Evolutionary conservation across 2,888 invertebrate species (phyloP), one percentile per base, ranked within the genome.

Genomic region (Eurytoma californica): DNA sequence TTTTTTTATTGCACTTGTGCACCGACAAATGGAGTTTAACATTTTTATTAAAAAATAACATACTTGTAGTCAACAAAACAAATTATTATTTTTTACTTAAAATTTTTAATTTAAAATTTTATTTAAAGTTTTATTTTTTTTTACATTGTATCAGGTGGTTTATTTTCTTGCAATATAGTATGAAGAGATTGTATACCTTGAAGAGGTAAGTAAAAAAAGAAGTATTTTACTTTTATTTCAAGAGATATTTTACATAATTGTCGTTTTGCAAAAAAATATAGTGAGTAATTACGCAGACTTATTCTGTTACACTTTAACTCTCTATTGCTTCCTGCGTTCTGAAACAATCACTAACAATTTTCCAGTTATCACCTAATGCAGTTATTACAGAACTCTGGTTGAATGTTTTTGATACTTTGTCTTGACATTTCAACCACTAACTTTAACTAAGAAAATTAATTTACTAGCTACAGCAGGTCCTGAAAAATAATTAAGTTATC

Each of bases 281-380:
- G 61, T 14, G 14, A 30, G 30, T 18, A 61, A 39, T 39, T 39
- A 39, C 7, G 39, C 39, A 39, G 5, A 39, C 39, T 39, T 39
- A 39, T 39, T 39, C 39, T 39, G 5, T 39, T 9, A 9, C 39
- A 39, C 9, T 0, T 9, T 39, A 7, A 39, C 67, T 82, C 9
- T 88, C 86, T 51, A 86, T 24, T 3, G 85, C 74, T 83, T 89
- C 96, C 91, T 96, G 95, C 84, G 96, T 92, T 86, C 97, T 92
- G 86, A 97, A 97, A 85, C 95, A 95, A 88, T 98, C 97, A 61
- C 95, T 96, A 14, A 96, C 96, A 84, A 98, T 96, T 91, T 97
- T 97, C 97, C 97, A 98, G 88, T 97, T 97, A 83, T 96, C 96
- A 18, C 94, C 96, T 82, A 95, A 94, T 5, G 96, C 96, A 0